Evolutionary conservation across 2,113 vertebrate genomes (phyloP).

Genomic region (Equus quagga): DNA sequence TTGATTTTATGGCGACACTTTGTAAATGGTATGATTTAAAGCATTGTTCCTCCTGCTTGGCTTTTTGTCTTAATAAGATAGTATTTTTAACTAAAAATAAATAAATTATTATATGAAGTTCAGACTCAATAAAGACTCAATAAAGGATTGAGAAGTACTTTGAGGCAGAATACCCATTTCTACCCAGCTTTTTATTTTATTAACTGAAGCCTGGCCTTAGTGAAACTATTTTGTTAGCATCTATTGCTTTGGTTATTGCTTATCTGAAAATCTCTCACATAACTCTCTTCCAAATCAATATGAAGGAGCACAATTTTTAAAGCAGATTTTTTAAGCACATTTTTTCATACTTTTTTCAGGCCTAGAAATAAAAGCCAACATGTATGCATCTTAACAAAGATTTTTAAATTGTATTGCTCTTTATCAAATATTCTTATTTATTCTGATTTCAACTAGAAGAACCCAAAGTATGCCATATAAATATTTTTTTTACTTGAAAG

Average conservation of each 20-base stretch:
- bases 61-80: background rate
- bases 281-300: background rate
- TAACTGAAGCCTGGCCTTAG: background rate
- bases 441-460: background rate
- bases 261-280: background rate
- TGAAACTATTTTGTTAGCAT: background rate
- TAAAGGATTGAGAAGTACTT: background rate
- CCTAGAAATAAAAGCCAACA: background rate
- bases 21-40: background rate
- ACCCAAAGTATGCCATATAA: background rate
- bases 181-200: background rate
- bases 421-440: background rate
- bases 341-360: background rate
- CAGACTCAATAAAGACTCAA: background rate
- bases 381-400: background rate
- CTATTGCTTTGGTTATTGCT: background rate
- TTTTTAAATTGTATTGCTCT: background rate
- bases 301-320: background rate
- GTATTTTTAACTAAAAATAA: background rate
- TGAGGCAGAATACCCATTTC: background rate
- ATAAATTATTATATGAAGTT: background rate
- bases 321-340: background rate
- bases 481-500: conserved; percentile 41
- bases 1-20: background rate
- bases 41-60: background rate